Conservation (phyloP, 2,113 vertebrate species). For the Scolopax mira region DNA sequence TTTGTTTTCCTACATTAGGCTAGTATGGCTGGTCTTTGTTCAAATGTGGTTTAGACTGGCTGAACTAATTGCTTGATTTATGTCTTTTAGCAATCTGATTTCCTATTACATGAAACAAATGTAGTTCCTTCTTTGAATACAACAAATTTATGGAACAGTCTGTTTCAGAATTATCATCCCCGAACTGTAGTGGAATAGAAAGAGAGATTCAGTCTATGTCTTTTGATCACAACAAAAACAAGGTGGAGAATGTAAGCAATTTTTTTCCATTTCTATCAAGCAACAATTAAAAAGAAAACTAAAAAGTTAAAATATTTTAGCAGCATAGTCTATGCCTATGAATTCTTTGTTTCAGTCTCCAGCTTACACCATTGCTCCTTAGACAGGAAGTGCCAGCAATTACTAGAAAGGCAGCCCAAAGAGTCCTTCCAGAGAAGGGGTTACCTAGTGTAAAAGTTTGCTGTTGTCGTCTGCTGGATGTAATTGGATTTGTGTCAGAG, state of each 20-base stretch:
- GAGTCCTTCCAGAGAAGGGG: not conserved
- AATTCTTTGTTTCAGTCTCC: not conserved
- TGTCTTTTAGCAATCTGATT: not conserved
- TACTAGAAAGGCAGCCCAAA: not conserved
- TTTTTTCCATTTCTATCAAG: not conserved
- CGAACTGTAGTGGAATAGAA: not conserved
- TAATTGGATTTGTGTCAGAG: not conserved
- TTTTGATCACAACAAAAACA: not conserved
- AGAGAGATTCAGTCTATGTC: not conserved
- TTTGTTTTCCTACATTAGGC: not conserved
- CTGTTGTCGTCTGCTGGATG: not conserved
- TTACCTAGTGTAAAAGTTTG: not conserved
- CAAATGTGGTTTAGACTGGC: not conserved
- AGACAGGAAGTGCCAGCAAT: not conserved
- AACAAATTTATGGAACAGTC: not conserved
- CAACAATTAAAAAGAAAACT: not conserved
- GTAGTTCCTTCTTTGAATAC: not conserved
- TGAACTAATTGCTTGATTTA: conserved; percentile 5
- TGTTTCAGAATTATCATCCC: not conserved
- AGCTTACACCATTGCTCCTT: not conserved
- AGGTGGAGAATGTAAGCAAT: not conserved
- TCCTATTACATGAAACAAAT: not conserved
- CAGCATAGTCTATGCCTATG: not conserved
- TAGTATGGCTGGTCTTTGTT: not conserved
- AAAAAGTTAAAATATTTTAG: not conserved